Evolutionary conservation across 2,113 vertebrate species (phyloP), one percentile per base, ranked within the genome.

Genomic region (Picathartes gymnocephalus): DNA sequence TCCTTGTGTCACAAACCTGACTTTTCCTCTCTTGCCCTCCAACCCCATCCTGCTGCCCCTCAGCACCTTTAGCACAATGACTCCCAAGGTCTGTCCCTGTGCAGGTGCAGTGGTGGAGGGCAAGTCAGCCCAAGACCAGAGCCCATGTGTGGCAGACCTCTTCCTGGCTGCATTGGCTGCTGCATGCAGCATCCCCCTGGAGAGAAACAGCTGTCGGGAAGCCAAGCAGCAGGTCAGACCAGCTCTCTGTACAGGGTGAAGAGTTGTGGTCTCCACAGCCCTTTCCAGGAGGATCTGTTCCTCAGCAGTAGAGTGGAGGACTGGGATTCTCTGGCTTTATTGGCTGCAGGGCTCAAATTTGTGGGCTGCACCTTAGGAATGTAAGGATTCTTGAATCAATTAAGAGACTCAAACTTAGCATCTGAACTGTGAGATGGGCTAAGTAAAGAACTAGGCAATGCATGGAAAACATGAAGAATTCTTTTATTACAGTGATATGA

Each of bases 161-260:
- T 84, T 97, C 90, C 90, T 21, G 11, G 94, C 79, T 54, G 97
- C 97, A 1, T 15, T 98, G 83, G 97, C 98, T 25, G 97, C 97
- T 86, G 70, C 96, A 23, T 98, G 98, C 79, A 97, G 88, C 54
- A 90, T 97, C 11, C 97, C 97, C 1, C 71, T 97, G 86, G 96
- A 97, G 72, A 90, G 97, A 58, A 96, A 68, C 4, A 30, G 66
- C 73, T 97, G 97, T 82, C 44, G 80, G 88, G 92, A 97, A 23
- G 96, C 97, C 96, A 98, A 98, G 83, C 95, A 97, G 69, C 97
- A 98, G 98, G 98, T 98, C 76, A 81, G 96, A 82, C 50, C 35
- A 54, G 11, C 16, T 73, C 8, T 77, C 40, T 81, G 47, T 66
- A 66, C n/a, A 53, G 51, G 64, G 33, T 4, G 8, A 47, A 47